Evolutionary conservation across 2,888 invertebrate genomes (phyloP).

Genomic region (Lutraria lutraria): DNA sequence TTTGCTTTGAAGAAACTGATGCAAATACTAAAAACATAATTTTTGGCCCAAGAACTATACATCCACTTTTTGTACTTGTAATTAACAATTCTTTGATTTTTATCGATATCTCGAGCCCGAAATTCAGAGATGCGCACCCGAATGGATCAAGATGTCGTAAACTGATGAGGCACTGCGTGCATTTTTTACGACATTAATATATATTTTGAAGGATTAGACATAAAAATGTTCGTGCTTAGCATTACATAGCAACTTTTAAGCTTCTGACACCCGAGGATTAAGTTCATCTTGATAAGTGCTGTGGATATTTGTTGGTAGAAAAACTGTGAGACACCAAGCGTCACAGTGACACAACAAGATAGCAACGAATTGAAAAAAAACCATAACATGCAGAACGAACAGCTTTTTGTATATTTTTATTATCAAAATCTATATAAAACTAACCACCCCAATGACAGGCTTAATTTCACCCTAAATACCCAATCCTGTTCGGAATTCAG

Average conservation of each 20-base stretch:
- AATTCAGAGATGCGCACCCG: neutral
- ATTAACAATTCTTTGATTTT: neutral
- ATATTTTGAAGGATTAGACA: neutral
- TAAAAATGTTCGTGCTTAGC: neutral
- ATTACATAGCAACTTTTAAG: conserved; percentile 19
- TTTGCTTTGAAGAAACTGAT: neutral
- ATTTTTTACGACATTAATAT: conserved; percentile 7
- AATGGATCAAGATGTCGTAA: neutral
- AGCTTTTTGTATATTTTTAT: conserved; percentile 19
- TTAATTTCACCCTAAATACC: conserved; percentile 8
- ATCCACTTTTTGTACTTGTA: neutral
- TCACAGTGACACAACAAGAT: conserved; percentile 9
- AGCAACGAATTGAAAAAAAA: neutral
- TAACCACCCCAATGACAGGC: conserved; percentile 13
- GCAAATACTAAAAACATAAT: neutral
- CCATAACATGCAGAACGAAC: neutral
- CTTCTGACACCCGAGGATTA: neutral
- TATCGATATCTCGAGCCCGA: neutral
- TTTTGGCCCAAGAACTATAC: neutral
- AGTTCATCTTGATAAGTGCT: neutral
- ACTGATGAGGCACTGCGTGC: neutral
- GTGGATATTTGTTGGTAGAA: neutral
- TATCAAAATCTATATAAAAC: conserved; percentile 14
- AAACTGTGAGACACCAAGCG: neutral
- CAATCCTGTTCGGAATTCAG: conserved; percentile 32